These are phyloP conservation scores for Chanos chanos DNA, from an alignment of 2,797 vertebrate genomes.

Conservation along the genomic window DNA sequence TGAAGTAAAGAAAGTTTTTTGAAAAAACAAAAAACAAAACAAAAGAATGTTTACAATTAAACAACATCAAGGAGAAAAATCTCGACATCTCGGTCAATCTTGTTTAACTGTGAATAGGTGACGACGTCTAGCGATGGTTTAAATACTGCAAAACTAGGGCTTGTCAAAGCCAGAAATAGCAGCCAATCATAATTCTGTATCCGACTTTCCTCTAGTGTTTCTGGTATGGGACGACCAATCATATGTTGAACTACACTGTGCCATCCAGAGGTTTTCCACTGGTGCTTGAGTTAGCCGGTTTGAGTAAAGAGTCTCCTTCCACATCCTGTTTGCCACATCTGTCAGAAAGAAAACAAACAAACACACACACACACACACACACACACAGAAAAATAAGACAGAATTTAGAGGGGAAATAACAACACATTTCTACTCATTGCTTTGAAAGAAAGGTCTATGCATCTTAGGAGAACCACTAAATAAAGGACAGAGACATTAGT, in stretches of 20 bases:
- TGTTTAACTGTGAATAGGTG: conserved; percentile 82
- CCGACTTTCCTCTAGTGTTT: conserved; percentile 91
- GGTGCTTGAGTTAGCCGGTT: conserved; percentile 86
- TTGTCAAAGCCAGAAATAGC: conserved; percentile 69
- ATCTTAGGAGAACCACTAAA: no score
- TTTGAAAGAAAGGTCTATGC: no score
- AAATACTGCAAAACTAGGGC: conserved; percentile 54
- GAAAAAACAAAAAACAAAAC: conserved; percentile 42
- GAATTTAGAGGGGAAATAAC: no score
- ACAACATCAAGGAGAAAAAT: conserved; percentile 60
- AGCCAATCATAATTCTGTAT: conserved; percentile 77
- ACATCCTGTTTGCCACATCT: conserved; percentile 87
- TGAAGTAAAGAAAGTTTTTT: conserved; percentile 30
- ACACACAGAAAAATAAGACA: background rate
- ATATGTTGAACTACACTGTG: conserved; percentile 71
- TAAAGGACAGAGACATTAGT: no score
- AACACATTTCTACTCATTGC: no score
- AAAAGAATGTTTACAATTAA: conserved; percentile 67
- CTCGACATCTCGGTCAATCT: conserved; percentile 73
- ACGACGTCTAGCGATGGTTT: conserved; percentile 62
- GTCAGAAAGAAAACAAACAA: conserved; percentile 27
- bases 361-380: no score
- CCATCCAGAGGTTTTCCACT: conserved; percentile 90
- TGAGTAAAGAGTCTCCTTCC: conserved; percentile 78
- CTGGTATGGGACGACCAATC: conserved; percentile 59